A percentile compares a stretch with the other conserved stretches of the same genome.
phyloP scores from a whole-genome alignment of 2,888 invertebrate species.

The Cephus spinipes region DNA sequence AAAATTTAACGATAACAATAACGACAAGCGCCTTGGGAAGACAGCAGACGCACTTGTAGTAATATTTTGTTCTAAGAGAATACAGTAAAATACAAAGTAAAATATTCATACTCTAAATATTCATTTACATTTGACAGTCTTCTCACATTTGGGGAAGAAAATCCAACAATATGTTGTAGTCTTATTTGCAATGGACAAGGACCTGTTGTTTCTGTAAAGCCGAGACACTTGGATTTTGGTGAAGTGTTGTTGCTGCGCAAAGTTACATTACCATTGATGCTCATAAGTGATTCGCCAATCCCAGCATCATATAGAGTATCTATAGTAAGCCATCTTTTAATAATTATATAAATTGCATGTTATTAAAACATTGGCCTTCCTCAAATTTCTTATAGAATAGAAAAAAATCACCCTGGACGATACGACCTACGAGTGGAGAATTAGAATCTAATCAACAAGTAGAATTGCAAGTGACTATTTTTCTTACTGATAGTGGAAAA shows the following conservation, averaged over 20 bases:
- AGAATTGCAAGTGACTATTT: slow-evolving; percentile 53
- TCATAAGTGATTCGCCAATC: slow-evolving; percentile 80
- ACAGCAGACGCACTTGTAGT: slow-evolving; percentile 54
- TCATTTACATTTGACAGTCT: slow-evolving; percentile 35
- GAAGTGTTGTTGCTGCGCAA: slow-evolving; percentile 71
- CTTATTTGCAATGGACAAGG: slow-evolving; percentile 73
- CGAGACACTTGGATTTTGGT: slow-evolving; percentile 74
- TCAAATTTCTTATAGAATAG: slow-evolving; percentile 31
- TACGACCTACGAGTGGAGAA: slow-evolving; percentile 46
- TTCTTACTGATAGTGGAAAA: slow-evolving; percentile 59
- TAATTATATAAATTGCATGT: not conserved
- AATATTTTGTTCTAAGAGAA: too few species aligned
- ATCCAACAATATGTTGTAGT: slow-evolving; percentile 61
- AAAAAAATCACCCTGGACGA: slow-evolving; percentile 40
- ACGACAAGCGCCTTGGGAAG: slow-evolving; percentile 67
- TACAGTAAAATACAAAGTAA: too few species aligned
- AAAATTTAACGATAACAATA: slow-evolving; percentile 66
- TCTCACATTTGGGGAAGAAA: slow-evolving; percentile 65
- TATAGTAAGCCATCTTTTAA: slow-evolving; percentile 53
- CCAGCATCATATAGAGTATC: slow-evolving; percentile 70
- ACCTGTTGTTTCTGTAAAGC: slow-evolving; percentile 75
- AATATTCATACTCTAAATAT: not conserved
- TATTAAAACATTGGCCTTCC: not conserved
- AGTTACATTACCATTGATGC: slow-evolving; percentile 68
- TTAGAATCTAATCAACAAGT: slow-evolving; percentile 54